Conservation (phyloP, 2,113 vertebrate genomes). For the Prunella fulvescens region DNA sequence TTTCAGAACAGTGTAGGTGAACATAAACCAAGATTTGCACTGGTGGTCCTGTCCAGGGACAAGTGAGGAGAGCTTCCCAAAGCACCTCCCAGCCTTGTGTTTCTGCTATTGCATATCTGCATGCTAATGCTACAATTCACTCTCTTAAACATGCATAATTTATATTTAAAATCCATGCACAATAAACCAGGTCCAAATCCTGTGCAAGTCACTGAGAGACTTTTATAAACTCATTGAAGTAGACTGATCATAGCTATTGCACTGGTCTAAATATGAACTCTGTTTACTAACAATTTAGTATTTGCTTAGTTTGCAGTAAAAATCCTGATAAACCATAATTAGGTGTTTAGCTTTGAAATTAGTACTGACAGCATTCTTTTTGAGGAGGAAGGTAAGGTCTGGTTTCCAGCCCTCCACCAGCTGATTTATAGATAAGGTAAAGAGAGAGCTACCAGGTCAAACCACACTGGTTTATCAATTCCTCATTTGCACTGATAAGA, state of each 20-base stretch:
- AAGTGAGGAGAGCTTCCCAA: background rate
- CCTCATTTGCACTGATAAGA: background rate
- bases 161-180: background rate
- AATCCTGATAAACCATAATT: background rate
- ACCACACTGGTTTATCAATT: background rate
- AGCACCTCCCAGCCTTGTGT: background rate
- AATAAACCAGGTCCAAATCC: background rate
- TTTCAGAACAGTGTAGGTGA: background rate
- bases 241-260: background rate
- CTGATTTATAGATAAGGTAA: background rate
- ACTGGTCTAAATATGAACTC: background rate
- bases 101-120: background rate
- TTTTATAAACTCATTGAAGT: background rate
- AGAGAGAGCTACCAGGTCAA: background rate
- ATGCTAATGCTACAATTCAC: background rate
- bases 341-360: background rate
- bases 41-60: background rate
- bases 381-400: background rate
- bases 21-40: background rate
- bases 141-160: background rate
- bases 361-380: background rate
- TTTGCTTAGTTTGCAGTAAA: constrained; percentile 17
- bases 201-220: background rate
- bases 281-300: background rate
- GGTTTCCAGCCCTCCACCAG: background rate